Base-by-base conservation (phyloP, 2,113 vertebrate species). In the Chrysochloris asiatica region DNA sequence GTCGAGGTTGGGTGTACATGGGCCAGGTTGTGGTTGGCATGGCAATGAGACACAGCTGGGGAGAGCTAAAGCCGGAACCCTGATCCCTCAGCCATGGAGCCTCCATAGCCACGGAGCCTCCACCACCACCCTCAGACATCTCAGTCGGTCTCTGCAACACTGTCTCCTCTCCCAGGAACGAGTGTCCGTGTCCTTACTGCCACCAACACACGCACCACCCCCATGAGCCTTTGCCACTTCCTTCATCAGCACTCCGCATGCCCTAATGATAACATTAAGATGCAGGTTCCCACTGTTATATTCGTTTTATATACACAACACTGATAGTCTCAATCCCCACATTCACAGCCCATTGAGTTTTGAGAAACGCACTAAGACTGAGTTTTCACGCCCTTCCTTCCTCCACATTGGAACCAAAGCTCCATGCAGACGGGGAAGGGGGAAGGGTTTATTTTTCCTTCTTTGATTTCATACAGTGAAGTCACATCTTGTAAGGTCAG, bases 341-440 rank as follows among this genome's bases (percentile, higher is more conserved):
- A 0, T 4, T 9, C 5, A 24, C 0, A 1, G 7, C 65, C 43
- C 0, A 8, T 16, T 33, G 56, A 33, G 63, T 86, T 38, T 8
- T 8, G 30, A 47, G 17, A 43, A 43, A 1, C 16, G 5, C 6
- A 17, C 24, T 45, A 47, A 28, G 21, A 38, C 30, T 30, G 33
- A 33, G 61, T 56, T 48, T 47, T 45, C 1, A 22, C 22, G 41
- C 30, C 54, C 36, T 33, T 16, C 38, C 36, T 47, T 78, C 19
- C n/a, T 56, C 63, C 17, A 16, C 28, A 33, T 4, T n/a, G 41
- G 59, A 69, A 77, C 76, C 7, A 16, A 48, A 38, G 48, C n/a
- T n/a, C n/a, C n/a, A n/a, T 4, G 3, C 56, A 33, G 24, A 17
- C 36, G 43, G 41, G 81, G 56, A 67, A 77, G 48, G 26, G 52